Conservation (phyloP, 2,888 invertebrate species). For the Dichetophora obliterata region DNA sequence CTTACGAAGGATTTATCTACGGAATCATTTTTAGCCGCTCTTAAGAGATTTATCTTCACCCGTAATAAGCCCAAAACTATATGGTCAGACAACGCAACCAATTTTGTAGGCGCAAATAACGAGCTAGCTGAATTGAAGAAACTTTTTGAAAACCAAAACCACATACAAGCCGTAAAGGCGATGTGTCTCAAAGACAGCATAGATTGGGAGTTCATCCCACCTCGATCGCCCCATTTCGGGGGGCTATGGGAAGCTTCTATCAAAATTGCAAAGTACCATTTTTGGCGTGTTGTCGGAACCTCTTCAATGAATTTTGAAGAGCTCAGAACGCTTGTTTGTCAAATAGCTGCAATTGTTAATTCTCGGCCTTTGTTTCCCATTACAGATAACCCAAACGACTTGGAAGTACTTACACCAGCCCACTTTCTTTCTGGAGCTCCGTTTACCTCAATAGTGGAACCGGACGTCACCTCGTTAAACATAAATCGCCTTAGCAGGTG, state of each 20-base stretch:
- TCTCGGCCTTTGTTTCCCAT: slow-evolving; percentile 47
- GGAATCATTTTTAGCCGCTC: slow-evolving; percentile 23
- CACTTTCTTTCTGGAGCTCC: slow-evolving; percentile 35
- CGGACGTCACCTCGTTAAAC: slow-evolving; percentile 31
- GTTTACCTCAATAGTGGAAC: slow-evolving; percentile 29
- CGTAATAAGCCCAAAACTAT: slow-evolving; percentile 22
- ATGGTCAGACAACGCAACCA: slow-evolving; percentile 44
- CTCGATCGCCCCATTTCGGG: not conserved
- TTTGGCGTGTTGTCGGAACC: slow-evolving; percentile 29
- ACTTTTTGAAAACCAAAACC: not conserved
- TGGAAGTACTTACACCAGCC: slow-evolving; percentile 40
- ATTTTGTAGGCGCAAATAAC: slow-evolving; percentile 41
- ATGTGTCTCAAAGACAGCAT: slow-evolving; percentile 26
- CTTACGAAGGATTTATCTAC: slow-evolving; percentile 38
- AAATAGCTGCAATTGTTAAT: slow-evolving; percentile 48
- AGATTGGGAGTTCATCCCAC: not conserved
- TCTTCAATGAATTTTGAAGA: slow-evolving; percentile 43
- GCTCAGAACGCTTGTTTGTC: slow-evolving; percentile 39
- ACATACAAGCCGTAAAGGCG: not conserved
- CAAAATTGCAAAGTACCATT: slow-evolving; percentile 38
- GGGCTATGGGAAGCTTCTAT: slow-evolving; percentile 17
- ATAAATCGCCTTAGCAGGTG: slow-evolving; percentile 33
- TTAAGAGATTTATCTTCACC: slow-evolving; percentile 23
- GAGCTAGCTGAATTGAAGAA: slow-evolving; percentile 14
- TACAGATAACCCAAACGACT: slow-evolving; percentile 46